Percentiles rank a stretch among this genome's conserved stretches.
phyloP scores from a whole-genome alignment of 2,797 vertebrate species.

The Mergus octosetaceus region DNA sequence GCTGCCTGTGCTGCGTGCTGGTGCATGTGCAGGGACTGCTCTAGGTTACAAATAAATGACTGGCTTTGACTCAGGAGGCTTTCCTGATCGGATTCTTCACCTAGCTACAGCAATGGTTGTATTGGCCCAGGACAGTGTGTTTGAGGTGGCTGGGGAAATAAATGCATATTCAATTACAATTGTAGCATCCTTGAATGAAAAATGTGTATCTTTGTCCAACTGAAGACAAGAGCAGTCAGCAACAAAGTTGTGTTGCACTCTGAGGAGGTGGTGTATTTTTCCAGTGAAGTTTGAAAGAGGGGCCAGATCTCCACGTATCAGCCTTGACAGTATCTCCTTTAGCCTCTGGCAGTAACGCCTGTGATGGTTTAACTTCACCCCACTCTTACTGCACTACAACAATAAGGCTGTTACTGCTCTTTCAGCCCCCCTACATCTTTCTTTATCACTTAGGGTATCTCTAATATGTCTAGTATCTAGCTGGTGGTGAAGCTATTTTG shows the following conservation, averaged over 20 bases:
- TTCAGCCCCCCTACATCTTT: background rate
- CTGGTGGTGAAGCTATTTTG: background rate
- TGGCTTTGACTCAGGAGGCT: background rate
- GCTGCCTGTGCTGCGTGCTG: background rate
- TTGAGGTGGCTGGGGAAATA: background rate
- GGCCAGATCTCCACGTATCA: background rate
- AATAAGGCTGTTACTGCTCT: background rate
- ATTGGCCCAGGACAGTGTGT: background rate
- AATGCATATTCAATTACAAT: background rate
- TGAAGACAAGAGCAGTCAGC: background rate
- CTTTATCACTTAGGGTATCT: background rate
- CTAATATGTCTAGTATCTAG: background rate
- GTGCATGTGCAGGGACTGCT: fast-evolving
- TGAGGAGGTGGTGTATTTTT: background rate
- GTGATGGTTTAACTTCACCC: background rate
- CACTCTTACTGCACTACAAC: background rate
- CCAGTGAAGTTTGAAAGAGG: background rate
- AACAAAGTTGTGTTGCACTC: background rate
- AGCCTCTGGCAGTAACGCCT: background rate
- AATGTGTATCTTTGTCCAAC: background rate
- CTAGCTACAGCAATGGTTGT: background rate
- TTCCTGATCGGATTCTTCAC: background rate
- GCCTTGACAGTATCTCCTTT: background rate
- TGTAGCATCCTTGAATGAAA: background rate
- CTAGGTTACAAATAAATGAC: background rate